phyloP scores from a whole-genome alignment of 1,140 invertebrate genomes.

The Drosophila biarmipes region DNA sequence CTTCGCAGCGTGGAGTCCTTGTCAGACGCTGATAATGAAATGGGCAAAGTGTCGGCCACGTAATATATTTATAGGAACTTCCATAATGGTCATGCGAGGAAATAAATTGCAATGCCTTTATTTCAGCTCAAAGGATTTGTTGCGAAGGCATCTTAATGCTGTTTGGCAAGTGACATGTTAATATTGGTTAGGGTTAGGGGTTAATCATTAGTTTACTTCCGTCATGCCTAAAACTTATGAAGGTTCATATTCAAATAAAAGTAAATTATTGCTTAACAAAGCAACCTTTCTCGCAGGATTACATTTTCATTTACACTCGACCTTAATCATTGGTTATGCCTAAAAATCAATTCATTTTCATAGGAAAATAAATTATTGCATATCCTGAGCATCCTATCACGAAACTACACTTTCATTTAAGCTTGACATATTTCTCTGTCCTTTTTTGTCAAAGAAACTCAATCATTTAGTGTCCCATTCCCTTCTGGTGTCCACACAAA shows the following conservation, averaged over 20 bases:
- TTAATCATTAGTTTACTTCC: neutral
- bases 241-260: too few relatives aligned
- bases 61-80: neutral
- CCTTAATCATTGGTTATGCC: neutral
- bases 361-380: too few relatives aligned
- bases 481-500: neutral
- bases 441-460: neutral
- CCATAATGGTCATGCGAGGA: slow-evolving; percentile 11
- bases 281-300: too few relatives aligned
- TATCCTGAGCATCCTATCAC: too few relatives aligned
- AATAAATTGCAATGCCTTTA: neutral
- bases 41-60: slow-evolving; percentile 15
- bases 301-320: too few relatives aligned
- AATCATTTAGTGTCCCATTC: neutral
- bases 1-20: slow-evolving; percentile 38
- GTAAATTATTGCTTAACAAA: too few relatives aligned
- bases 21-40: slow-evolving; percentile 68
- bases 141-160: neutral
- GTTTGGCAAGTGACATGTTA: neutral
- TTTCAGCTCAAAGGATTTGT: neutral
- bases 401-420: too few relatives aligned
- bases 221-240: neutral
- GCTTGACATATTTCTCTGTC: neutral
- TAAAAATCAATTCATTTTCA: too few relatives aligned
- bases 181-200: neutral